Base-by-base conservation (phyloP, 2,797 vertebrate species). In the Danio tinwini region DNA sequence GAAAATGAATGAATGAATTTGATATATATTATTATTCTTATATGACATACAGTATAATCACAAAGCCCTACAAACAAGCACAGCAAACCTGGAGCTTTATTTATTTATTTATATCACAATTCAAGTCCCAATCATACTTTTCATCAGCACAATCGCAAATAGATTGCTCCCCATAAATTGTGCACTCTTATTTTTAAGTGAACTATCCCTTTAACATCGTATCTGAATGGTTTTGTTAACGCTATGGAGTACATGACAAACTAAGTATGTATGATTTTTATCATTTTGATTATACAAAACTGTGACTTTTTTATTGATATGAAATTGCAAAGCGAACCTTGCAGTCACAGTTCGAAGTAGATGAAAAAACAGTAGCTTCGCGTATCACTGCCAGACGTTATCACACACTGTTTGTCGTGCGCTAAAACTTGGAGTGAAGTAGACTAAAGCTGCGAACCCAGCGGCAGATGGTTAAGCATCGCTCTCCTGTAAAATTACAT, bases 401-500 rank as follows among this genome's bases (percentile, higher is more conserved):
- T 77, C 53, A 40, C 63, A 68, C 75, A 77, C 75, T 69, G 74
- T 76, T 76, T 65, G 74, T 76, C 50, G 62, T 67, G 62, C 14
- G 11, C 39, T 21, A 67, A 69, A 77, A 68, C 56, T 37, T 79
- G n/a, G 68, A 82, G 52, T 63, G 67, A 69, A 75, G 75, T 63
- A 74, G 70, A 82, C 19, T 44, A 29, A 67, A 40, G 80, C 67
- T 80, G 64, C 56, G 73, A 76, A 71, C 67, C 58, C 61, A 50
- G 65, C 19, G 42, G 74, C 75, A 63, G 67, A 49, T 49, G 42
- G 67, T 64, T 47, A 71, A 67, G 74, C 69, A 58, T 63, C 37
- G 75, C 62, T 65, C 40, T 58, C 37, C 74, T 78, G 59, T 82
- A 47, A 59, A 73, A 73, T 72, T 40, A 78, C 58, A 76, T 77